Base-by-base conservation (phyloP, 2,797 vertebrate genomes). In the Acanthurus leucopareius region DNA sequence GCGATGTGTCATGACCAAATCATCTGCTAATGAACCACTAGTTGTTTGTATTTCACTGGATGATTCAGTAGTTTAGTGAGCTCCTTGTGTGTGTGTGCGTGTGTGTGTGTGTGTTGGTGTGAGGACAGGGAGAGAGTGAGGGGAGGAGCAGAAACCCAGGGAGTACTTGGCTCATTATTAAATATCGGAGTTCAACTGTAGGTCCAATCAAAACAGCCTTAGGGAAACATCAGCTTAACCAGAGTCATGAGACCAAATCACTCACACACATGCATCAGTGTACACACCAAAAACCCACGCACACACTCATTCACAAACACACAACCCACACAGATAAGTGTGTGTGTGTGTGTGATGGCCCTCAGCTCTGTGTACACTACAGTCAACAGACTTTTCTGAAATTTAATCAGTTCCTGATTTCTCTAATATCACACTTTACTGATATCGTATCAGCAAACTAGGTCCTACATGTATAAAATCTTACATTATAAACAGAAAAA, bases 171-270 rank as follows among this genome's bases (percentile, higher is more conserved):
- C 85, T 89, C 82, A 91, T 93, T 90, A 91, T 84, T 86, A 91
- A 94, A 94, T 93, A 94, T 91, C 88, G 91, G 82, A 90, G 91
- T 93, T 93, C 88, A 93, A 79, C 86, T 84, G 81, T 69, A 86
- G 90, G 89, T 87, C 88, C 89, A 91, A 90, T 89, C 81, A 89
- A 92, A 92, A 89, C 73, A 82, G 80, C 82, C 84, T 64, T 8
- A 69, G 85, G 77, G 89, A 87, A 82, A 87, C 87, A 75, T 89
- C 88, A 87, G 76, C 75, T 79, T 89, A 91, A 91, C 80, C 75
- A 78, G 52, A 92, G 82, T 92, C 90, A 92, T 88, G 85, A 87
- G 90, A 91, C 84, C 70, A 73, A 64, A 83, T 54, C 61, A 69
- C 74, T 45, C 63, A 17, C 79, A 42, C 75, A 70, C 77, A 70